These are phyloP conservation scores for Muscicapa striata DNA, from an alignment of 2,797 vertebrate genomes.

Conservation along the genomic window DNA sequence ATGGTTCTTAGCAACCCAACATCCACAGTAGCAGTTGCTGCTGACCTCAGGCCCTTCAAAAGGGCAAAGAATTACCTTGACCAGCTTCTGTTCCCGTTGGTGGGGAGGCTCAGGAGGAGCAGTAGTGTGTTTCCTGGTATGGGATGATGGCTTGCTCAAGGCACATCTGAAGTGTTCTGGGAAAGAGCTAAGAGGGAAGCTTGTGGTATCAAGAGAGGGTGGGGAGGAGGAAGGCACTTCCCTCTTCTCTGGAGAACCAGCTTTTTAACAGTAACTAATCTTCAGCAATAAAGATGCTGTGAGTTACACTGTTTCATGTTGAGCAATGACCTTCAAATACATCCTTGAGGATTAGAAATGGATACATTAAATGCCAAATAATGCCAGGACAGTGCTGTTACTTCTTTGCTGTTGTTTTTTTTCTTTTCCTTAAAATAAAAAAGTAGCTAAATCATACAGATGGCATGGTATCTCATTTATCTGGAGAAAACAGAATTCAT, in stretches of 20 bases:
- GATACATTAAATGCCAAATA: neutral
- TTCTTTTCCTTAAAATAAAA: neutral
- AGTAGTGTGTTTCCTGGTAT: neutral
- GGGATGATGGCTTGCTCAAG: neutral
- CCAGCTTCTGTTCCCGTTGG: neutral
- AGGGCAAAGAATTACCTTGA: neutral
- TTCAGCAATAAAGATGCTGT: neutral
- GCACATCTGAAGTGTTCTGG: neutral
- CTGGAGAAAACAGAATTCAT: neutral
- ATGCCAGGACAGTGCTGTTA: neutral
- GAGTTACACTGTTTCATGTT: neutral
- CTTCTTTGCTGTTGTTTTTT: neutral
- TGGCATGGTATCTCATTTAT: neutral
- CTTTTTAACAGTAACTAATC: neutral
- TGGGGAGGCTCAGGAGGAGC: neutral
- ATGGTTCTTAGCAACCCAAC: neutral
- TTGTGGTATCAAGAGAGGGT: rapidly evolving
- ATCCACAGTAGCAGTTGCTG: neutral
- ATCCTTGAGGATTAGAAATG: neutral
- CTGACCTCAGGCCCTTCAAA: neutral
- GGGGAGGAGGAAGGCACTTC: neutral
- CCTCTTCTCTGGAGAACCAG: neutral
- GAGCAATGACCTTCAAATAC: neutral
- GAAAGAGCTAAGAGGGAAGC: neutral
- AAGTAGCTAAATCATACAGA: neutral